Percentiles rank a stretch among this genome's conserved stretches.
phyloP scores from a whole-genome alignment of 2,113 vertebrate genomes.

The Dolichotis patagonum region DNA sequence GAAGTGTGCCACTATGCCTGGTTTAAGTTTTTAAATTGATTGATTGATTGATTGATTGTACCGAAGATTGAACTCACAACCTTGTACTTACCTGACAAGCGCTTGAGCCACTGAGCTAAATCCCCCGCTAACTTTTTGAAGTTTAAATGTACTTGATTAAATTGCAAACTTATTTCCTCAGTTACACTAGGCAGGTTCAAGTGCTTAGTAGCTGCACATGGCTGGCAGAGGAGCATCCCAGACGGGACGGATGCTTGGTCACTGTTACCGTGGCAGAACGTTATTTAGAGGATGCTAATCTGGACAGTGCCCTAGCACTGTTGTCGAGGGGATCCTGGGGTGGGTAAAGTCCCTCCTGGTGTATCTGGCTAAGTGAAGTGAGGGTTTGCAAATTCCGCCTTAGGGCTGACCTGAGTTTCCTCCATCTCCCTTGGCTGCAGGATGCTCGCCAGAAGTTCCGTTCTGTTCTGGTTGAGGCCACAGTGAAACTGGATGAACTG shows the following conservation, averaged over 20 bases:
- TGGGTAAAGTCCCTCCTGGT: background rate
- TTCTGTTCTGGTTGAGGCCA: slow-evolving; percentile 94
- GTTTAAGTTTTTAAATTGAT: background rate
- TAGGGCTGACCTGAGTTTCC: background rate
- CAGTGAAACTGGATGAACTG: slow-evolving; percentile 95
- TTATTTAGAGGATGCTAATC: background rate
- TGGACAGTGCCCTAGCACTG: accelerated
- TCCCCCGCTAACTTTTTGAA: background rate
- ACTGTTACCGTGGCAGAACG: accelerated
- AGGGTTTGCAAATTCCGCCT: background rate
- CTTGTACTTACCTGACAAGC: no score
- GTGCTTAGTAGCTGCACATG: background rate
- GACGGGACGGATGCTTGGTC: accelerated
- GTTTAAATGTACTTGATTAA: background rate
- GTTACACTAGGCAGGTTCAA: background rate
- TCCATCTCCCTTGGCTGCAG: slow-evolving; percentile 81
- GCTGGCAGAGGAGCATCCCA: accelerated
- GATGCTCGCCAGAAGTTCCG: slow-evolving; percentile 97
- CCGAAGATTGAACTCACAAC: no score
- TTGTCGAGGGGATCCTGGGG: no score
- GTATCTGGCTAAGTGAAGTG: background rate
- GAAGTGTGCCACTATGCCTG: background rate
- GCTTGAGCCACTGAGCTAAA: no score
- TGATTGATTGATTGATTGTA: no score
- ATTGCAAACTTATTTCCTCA: background rate